These are phyloP conservation scores for Lithodes maja DNA, from an alignment of 2,888 invertebrate species.

Conservation along the genomic window DNA sequence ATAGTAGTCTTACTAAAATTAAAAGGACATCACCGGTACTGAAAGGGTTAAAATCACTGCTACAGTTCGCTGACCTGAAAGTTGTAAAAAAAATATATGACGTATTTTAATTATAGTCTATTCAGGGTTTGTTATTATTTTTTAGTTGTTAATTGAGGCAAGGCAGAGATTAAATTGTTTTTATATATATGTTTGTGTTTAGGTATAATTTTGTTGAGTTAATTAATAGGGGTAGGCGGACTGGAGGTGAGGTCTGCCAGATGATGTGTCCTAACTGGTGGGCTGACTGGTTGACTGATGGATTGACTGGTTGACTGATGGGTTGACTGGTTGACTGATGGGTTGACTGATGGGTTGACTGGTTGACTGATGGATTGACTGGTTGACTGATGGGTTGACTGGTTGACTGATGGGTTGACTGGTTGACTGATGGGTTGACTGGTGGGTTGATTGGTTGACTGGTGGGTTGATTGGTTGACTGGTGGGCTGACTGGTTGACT, in stretches of 20 bases:
- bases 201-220: not conserved
- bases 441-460: not conserved
- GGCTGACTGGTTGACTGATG: not conserved
- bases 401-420: not conserved
- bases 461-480: not conserved
- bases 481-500: too few species aligned
- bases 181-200: not conserved
- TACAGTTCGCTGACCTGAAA: too few species aligned
- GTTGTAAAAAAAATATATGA: too few species aligned
- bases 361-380: not conserved
- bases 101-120: too few species aligned
- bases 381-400: too few species aligned
- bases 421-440: not conserved
- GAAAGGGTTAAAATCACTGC: too few species aligned
- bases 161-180: not conserved
- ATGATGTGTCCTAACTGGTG: not conserved
- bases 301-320: not conserved
- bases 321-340: not conserved
- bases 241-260: not conserved
- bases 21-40: too few species aligned
- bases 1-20: too few species aligned
- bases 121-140: not conserved
- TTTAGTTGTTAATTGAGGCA: not conserved
- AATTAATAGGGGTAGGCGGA: not conserved
- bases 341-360: not conserved